These are phyloP conservation scores for Nothoprocta perdicaria DNA, from an alignment of 2,113 vertebrate genomes.

Conservation along the genomic window DNA sequence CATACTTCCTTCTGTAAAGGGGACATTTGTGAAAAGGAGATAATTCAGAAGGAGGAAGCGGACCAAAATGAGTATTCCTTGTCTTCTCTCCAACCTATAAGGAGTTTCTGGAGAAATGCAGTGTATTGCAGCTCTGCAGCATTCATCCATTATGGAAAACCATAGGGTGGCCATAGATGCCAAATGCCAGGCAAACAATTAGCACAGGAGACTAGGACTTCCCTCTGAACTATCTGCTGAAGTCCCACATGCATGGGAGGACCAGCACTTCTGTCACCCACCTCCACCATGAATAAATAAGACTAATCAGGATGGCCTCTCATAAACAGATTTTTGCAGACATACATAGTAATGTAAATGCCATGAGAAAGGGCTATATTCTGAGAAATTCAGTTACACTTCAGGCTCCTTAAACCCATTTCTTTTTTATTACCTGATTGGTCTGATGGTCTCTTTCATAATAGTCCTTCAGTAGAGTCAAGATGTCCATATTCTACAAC, in stretches of 20 bases:
- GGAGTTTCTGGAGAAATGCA: conserved; percentile 4
- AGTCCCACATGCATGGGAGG: not conserved
- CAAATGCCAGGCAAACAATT: not conserved
- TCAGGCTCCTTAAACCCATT: not conserved
- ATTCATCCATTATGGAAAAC: conserved; percentile 26
- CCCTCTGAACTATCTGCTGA: not conserved
- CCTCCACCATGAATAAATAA: not conserved
- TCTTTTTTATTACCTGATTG: not conserved
- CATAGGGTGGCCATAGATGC: conserved; percentile 52
- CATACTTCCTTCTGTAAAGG: not conserved
- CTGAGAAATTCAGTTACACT: not conserved
- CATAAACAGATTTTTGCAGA: not conserved
- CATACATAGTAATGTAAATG: not conserved
- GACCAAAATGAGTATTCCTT: not conserved
- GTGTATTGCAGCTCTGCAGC: not conserved
- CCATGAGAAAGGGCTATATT: not conserved
- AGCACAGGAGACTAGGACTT: not conserved
- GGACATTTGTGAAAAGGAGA: not conserved
- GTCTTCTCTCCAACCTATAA: not conserved
- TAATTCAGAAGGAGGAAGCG: not conserved
- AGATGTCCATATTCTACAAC: not conserved
- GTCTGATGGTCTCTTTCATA: not conserved
- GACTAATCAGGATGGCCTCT: not conserved
- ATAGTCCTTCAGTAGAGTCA: not conserved
- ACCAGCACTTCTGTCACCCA: not conserved